These are phyloP conservation scores for Tachina fera DNA, from an alignment of 2,888 invertebrate genomes.

Conservation along the genomic window DNA sequence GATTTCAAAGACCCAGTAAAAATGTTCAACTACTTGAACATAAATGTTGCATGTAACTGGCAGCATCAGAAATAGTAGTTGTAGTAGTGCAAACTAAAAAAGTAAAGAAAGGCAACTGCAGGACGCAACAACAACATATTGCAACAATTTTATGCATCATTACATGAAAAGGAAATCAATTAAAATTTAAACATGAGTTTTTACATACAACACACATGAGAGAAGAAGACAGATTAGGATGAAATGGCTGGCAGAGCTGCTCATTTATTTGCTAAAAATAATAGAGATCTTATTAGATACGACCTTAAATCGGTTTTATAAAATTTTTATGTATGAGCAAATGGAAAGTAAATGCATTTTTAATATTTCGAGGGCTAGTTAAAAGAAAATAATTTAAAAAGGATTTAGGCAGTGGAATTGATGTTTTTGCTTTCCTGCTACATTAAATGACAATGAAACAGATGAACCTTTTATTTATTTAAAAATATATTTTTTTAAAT, in stretches of 20 bases:
- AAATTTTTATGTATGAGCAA: no score
- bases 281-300: background rate
- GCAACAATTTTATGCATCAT: constrained; percentile 62
- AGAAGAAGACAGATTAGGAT: background rate
- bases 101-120: constrained; percentile 11
- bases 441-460: no score
- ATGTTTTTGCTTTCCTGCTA: no score
- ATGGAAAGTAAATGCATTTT: background rate
- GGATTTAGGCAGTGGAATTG: no score
- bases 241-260: background rate
- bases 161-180: constrained; percentile 67
- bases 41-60: constrained; percentile 29
- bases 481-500: no score
- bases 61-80: background rate
- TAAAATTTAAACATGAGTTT: constrained; percentile 61
- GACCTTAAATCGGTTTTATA: no score
- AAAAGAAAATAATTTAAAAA: no score
- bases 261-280: background rate
- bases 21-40: constrained; percentile 34
- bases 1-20: constrained; percentile 19
- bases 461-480: no score
- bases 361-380: background rate
- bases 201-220: constrained; percentile 4
- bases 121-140: constrained; percentile 60
- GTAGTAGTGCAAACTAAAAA: background rate